Conservation (phyloP, 2,888 invertebrate genomes). For the Heliconius ismenius region DNA sequence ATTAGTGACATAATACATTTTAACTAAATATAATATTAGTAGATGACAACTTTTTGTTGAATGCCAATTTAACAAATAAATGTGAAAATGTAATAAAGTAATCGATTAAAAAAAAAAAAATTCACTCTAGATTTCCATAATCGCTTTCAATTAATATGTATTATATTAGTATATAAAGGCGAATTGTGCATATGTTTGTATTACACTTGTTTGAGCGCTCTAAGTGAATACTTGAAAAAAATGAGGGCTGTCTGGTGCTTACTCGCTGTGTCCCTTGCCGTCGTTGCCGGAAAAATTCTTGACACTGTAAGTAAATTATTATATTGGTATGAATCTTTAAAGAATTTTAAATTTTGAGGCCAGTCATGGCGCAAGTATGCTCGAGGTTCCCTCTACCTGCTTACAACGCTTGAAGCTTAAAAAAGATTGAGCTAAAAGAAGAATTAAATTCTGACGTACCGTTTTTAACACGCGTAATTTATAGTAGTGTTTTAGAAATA, state of each 20-base stretch:
- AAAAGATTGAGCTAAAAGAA: too few relatives aligned
- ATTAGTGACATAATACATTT: too few relatives aligned
- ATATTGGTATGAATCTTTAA: neutral
- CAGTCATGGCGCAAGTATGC: too few relatives aligned
- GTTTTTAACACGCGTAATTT: too few relatives aligned
- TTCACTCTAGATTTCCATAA: neutral
- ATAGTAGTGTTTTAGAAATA: too few relatives aligned
- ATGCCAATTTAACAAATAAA: neutral
- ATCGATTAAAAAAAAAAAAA: neutral
- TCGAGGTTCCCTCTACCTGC: too few relatives aligned
- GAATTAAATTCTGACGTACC: too few relatives aligned
- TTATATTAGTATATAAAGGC: neutral
- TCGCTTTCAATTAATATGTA: neutral
- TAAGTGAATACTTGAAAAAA: neutral
- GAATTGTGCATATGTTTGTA: neutral
- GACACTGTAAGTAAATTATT: neutral
- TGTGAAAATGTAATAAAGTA: neutral
- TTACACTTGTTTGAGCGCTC: neutral
- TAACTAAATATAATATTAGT: too few relatives aligned
- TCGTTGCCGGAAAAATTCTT: neutral
- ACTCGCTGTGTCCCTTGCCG: neutral
- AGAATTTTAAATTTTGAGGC: too few relatives aligned
- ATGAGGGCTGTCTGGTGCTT: conserved; percentile 9
- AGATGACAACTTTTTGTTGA: neutral
- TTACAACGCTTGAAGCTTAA: too few relatives aligned